These are phyloP conservation scores for Aethes cnicana DNA, from an alignment of 2,888 invertebrate species.

Conservation along the genomic window DNA sequence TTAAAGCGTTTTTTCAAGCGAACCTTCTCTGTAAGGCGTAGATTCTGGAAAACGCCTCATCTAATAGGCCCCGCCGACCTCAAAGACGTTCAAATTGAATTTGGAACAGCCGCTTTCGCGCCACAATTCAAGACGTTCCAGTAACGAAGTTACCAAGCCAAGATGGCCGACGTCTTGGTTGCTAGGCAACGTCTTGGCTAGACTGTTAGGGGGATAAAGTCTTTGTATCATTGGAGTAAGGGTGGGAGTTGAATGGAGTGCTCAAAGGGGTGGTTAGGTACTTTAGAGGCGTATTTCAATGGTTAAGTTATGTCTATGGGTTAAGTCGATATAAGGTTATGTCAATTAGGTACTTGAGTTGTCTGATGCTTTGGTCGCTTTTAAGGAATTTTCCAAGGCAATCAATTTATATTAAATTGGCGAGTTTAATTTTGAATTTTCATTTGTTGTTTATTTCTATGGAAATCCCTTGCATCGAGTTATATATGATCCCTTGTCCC, in stretches of 20 bases:
- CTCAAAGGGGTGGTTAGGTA: neutral
- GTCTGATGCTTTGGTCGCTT: neutral
- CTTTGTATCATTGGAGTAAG: slow-evolving; percentile 2
- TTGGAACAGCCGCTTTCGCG: slow-evolving; percentile 60
- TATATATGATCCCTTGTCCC: too few relatives aligned
- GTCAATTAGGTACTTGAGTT: slow-evolving; percentile 6
- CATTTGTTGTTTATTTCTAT: too few relatives aligned
- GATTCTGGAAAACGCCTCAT: slow-evolving; percentile 28
- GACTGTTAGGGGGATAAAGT: neutral
- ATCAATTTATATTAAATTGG: neutral
- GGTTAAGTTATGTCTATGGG: too few relatives aligned
- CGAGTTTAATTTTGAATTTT: too few relatives aligned
- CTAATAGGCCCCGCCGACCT: slow-evolving; percentile 57
- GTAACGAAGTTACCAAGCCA: slow-evolving; percentile 57
- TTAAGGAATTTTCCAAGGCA: neutral
- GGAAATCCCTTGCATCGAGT: too few relatives aligned
- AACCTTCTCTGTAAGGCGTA: too few relatives aligned
- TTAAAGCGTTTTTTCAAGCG: neutral
- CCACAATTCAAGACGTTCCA: slow-evolving; percentile 74
- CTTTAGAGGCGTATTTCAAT: slow-evolving; percentile 10
- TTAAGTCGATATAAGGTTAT: slow-evolving; percentile 13
- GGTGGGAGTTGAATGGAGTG: slow-evolving; percentile 2
- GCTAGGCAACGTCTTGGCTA: slow-evolving; percentile 56
- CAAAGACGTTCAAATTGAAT: slow-evolving; percentile 66
- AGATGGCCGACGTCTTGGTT: slow-evolving; percentile 71